phyloP scores from a whole-genome alignment of 2,113 vertebrate genomes.

The Pleuronectes platessa region DNA sequence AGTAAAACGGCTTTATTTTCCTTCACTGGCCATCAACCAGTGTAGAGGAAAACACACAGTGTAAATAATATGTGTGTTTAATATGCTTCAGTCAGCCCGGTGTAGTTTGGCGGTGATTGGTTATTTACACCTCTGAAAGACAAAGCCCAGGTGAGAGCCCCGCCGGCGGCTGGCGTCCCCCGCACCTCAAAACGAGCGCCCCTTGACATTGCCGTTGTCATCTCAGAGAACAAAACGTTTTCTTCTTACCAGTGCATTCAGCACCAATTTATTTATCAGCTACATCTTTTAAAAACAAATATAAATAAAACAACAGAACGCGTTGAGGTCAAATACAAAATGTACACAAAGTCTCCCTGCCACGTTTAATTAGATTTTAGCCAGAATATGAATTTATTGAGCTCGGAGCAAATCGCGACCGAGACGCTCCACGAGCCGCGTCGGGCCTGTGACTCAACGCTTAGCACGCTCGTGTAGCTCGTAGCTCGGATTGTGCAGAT shows the following conservation, averaged over 20 bases:
- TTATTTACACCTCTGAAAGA: constrained; percentile 24
- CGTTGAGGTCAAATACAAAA: neutral
- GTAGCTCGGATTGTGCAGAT: neutral
- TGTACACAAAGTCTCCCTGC: fast-evolving
- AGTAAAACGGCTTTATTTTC: constrained; percentile 6
- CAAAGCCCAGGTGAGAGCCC: constrained; percentile 63
- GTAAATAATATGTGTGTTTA: neutral
- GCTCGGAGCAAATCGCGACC: neutral
- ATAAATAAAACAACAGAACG: no score
- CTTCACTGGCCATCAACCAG: neutral
- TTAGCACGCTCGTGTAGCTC: constrained; percentile 20
- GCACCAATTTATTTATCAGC: neutral
- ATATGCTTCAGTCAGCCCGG: no score
- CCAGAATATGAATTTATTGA: neutral
- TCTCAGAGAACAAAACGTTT: neutral
- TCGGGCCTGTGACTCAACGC: constrained; percentile 46
- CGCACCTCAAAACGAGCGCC: constrained; percentile 53
- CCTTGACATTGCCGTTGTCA: constrained; percentile 49
- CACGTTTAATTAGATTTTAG: neutral
- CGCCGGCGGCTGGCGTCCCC: constrained; percentile 22
- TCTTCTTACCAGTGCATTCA: neutral
- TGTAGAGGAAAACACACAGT: neutral
- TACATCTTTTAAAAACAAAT: neutral
- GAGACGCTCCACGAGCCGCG: neutral
- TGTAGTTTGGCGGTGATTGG: neutral